These are phyloP conservation scores for Euclidia mi DNA, from an alignment of 2,888 invertebrate species.

Conservation along the genomic window DNA sequence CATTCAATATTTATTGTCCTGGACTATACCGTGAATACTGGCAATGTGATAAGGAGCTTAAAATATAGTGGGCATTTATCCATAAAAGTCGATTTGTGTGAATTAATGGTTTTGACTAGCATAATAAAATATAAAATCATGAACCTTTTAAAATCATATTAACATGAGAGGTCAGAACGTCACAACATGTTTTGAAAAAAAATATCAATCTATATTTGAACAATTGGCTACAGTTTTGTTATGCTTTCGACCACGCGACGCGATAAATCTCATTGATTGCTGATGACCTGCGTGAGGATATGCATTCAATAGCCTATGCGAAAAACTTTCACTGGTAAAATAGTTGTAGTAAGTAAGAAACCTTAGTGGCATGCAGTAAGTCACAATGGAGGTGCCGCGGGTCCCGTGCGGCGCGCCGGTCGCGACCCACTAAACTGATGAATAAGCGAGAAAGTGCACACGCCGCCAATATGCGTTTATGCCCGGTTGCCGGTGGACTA, in stretches of 20 bases:
- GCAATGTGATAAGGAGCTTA: conserved; percentile 10
- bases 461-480: conserved; percentile 45
- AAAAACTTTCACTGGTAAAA: conserved; percentile 77
- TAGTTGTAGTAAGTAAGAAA: conserved; percentile 70
- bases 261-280: conserved; percentile 10
- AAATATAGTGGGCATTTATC: too few species aligned
- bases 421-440: conserved; percentile 82
- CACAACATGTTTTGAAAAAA: too few species aligned
- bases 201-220: not conserved
- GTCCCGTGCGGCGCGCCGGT: conserved; percentile 64
- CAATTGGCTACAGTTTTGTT: not conserved
- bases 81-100: too few species aligned
- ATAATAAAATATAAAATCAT: too few species aligned
- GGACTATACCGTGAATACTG: conserved; percentile 25
- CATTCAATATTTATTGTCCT: conserved; percentile 41
- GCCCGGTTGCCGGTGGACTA: conserved; percentile 59
- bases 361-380: conserved; percentile 68
- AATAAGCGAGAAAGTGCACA: conserved; percentile 82
- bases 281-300: conserved; percentile 12
- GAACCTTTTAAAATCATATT: too few species aligned
- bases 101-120: too few species aligned
- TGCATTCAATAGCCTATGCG: conserved; percentile 12
- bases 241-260: not conserved
- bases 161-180: too few species aligned
- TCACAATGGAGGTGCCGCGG: conserved; percentile 71